A percentile compares a stretch with the other conserved stretches of the same genome.
Conservation (phyloP, 1,140 invertebrate genomes). For the Phthorimaea operculella region DNA sequence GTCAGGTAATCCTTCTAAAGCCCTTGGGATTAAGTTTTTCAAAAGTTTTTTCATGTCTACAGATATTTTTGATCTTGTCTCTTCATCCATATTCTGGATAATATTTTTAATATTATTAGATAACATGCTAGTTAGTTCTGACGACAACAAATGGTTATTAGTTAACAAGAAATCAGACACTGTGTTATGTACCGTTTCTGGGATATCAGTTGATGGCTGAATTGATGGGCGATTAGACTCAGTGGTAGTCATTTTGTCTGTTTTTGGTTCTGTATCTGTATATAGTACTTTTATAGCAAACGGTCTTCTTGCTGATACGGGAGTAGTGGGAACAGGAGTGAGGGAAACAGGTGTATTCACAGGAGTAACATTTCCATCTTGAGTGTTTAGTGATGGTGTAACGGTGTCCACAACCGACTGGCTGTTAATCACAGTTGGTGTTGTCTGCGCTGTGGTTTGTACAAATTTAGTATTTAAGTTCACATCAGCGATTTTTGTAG, state of each 20-base stretch:
- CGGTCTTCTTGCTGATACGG: constrained; percentile 57
- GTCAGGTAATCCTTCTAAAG: constrained; percentile 41
- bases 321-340: constrained; percentile 45
- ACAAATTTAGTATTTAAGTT: constrained; percentile 64
- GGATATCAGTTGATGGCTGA: constrained; percentile 49
- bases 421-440: constrained; percentile 61
- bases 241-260: constrained; percentile 48
- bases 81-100: constrained; percentile 55
- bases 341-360: constrained; percentile 39
- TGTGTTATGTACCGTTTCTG: constrained; percentile 62
- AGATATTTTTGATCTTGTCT: constrained; percentile 50
- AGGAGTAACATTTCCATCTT: constrained; percentile 34
- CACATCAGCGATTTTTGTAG: constrained; percentile 41
- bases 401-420: constrained; percentile 50
- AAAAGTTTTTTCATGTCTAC: constrained; percentile 58
- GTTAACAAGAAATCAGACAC: constrained; percentile 60
- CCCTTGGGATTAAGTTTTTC: constrained; percentile 47
- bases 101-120: constrained; percentile 61
- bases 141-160: constrained; percentile 60
- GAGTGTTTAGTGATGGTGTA: constrained; percentile 46
- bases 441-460: constrained; percentile 55
- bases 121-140: constrained; percentile 65
- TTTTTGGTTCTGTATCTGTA: constrained; percentile 53
- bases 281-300: constrained; percentile 64
- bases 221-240: constrained; percentile 40